Base-by-base conservation (phyloP, 2,113 vertebrate species). In the Gambusia holbrooki region DNA sequence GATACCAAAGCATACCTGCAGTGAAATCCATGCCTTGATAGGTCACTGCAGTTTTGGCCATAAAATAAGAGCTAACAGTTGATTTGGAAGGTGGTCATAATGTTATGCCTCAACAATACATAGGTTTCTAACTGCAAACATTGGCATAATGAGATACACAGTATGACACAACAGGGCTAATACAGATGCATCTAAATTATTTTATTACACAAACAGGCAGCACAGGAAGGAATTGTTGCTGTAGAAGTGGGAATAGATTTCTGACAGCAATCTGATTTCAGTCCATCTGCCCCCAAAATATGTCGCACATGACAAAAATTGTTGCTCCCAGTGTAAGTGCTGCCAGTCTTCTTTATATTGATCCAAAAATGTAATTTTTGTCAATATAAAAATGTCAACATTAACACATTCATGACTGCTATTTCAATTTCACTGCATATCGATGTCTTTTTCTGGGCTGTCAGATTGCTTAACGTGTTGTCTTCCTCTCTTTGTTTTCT, bases 191-290 rank as follows among this genome's bases (percentile, higher is more conserved):
- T 70, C 22, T 13, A 40, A 13, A n/a, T 68, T 66, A 76, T 82
- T 83, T 9, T 69, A 66, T 71, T 51, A 83, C 69, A 30, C 22
- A 62, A 69, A 54, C 13, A 8, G 25, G 60, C 74, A 68, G 66
- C 74, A 74, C 80, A 80, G 48, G 60, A 82, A 48, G 54, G 45
- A 74, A 45, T 68, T 84, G 73, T 77, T 72, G 66, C 72, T 33
- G 48, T 25, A 58, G 51, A 58, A 51, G 66, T 66, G 73, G 71
- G 79, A 88, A 91, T 82, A 69, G 71, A 80, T 84, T 91, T 89
- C 84, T 88, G 87, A 90, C 90, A 85, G 79, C 83, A 92, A 93
- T 92, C 84, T 85, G 83, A 89, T 84, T 87, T 78, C 83, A 92
- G 92, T 92, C 90, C 83, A 85, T 92, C 91, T 92, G 70, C 66